phyloP scores from a whole-genome alignment of 2,113 vertebrate species.

The Calidris pygmaea region DNA sequence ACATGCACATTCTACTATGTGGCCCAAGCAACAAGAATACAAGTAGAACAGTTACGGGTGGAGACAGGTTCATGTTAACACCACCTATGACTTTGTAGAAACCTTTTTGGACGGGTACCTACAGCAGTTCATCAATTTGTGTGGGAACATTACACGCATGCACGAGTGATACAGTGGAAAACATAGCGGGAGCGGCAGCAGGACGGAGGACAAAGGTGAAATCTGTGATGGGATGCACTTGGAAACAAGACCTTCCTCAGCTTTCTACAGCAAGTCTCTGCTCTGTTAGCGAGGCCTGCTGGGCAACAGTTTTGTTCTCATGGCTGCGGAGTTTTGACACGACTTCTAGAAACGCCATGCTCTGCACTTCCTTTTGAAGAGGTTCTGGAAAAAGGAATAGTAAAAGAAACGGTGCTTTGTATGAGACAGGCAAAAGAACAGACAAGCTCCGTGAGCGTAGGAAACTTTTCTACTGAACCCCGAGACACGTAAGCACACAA shows the following conservation, averaged over 20 bases:
- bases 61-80: conserved; percentile 77
- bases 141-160: conserved; percentile 82
- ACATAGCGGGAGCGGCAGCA: conserved; percentile 70
- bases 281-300: conserved; percentile 97
- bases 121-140: conserved; percentile 73
- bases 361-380: conserved; percentile 91
- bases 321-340: conserved; percentile 92
- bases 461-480: not conserved
- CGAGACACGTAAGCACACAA: fast-evolving
- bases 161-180: conserved; percentile 76
- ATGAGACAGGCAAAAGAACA: not conserved
- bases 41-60: conserved; percentile 75
- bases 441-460: not conserved
- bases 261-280: conserved; percentile 94
- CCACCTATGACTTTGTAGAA: conserved; percentile 87
- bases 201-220: conserved; percentile 77
- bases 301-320: conserved; percentile 97
- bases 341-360: conserved; percentile 91
- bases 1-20: conserved; percentile 92
- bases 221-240: conserved; percentile 63
- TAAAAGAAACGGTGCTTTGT: not conserved
- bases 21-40: conserved; percentile 85
- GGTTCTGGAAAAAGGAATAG: conserved; percentile 71
- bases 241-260: conserved; percentile 80
- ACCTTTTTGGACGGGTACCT: conserved; percentile 75